Base-by-base conservation (phyloP, 2,888 invertebrate genomes). In the Leucozona laternaria region DNA sequence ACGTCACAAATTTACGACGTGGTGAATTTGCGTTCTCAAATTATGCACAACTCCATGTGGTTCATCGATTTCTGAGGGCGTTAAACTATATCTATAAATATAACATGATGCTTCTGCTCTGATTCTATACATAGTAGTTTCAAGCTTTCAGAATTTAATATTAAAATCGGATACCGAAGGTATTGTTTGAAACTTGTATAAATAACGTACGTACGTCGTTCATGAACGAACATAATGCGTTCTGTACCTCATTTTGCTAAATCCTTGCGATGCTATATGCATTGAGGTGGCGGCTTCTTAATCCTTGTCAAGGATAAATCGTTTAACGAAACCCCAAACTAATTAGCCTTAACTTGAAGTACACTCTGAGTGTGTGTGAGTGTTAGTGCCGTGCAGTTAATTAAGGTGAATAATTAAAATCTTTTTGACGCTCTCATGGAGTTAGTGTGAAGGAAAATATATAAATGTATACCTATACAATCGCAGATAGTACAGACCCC, bases 251-350 rank as follows among this genome's bases (percentile, higher is more conserved):
- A 43, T 31, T 68, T 22, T 43, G 4, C 37, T 45, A 31, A 53
- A 45, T 48, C 62, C 75, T 37, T 57, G n/a, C n/a, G 17, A 50
- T 57, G 45, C 15, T 15, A 34, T 68, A 50, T 68, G 68, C 58
- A 68, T 22, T 25, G 34, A 37, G 58, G 40, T 40, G 43, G 40
- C 25, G 57, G 71, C 71, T 76, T 76, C 71, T 79, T 71, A 71
- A 84, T 84, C 66, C 76, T 72, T 84, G 80, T 79, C 80, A 76
- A 66, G 80, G 75, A 83, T 80, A 53, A 71, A 84, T 80, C 76
- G 79, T 58, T 84, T 84, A 84, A 66, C 76, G 53, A 76, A 80
- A 79, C 79, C 80, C 45, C 79, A 79, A 76, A 71, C 76, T 64
- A 80, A 79, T 76, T 80, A 84, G 57, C 64, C 50, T 66, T 62